Evolutionary conservation across 2,113 vertebrate species (phyloP), one percentile per base, ranked within the genome.

Genomic region (Athene noctua): DNA sequence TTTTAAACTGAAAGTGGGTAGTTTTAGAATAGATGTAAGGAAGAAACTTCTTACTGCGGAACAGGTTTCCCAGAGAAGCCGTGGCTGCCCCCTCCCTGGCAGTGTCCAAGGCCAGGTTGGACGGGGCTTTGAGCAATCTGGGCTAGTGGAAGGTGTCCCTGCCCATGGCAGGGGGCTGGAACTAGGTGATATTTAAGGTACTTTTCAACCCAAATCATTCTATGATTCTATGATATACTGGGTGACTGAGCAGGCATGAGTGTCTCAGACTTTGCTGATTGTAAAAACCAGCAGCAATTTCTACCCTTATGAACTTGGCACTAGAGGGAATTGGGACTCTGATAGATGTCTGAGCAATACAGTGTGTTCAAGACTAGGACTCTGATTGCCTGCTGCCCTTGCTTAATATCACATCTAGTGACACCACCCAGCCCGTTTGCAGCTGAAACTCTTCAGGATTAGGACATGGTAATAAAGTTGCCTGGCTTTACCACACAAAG

Each of bases 241-340:
- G 12, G 20, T 52, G 63, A 14, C 63, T 40, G 61, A 55, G 44
- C 19, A 70, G 63, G 68, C 32, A 1, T 14, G 47, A 77, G 63
- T 20, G 38, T 51, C 63, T 94, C 46, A 18, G 65, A 9, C 42
- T 92, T 74, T 8, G 19, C 57, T 78, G 80, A 32, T 34, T 80
- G 52, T 67, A 63, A 9, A 47, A 62, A 73, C 68, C 72, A 92
- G 72, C 42, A 86, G 83, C 57, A 87, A 78, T 79, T 94, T 63
- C 47, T 89, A 5, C 73, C 89, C 55, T 61, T 89, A 32, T 63
- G 70, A 79, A 63, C 27, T 1, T 0, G 2, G 10, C 0, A 0
- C 36, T 70, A 10, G 23, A 62, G 42, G 58, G 74, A 88, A 34
- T 5, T 82, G 62, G 36, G 58, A 13, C 67, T 84, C 29, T 47